Evolutionary conservation across 2,888 invertebrate genomes (phyloP), one percentile per base, ranked within the genome.

Genomic region (Crossocerus cetratus): DNA sequence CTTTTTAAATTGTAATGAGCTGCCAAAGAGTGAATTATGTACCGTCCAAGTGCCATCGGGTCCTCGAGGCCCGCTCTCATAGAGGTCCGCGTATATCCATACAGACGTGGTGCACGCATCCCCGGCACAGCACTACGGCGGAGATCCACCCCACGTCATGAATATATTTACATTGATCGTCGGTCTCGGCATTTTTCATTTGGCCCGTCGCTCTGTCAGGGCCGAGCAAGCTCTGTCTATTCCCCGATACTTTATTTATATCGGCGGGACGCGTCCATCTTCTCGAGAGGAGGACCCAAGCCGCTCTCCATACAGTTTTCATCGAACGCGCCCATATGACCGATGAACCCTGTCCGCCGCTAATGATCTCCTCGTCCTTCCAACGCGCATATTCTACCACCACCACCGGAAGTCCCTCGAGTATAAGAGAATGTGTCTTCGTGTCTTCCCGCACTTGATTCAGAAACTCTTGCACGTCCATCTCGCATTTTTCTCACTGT

Each of bases 121-220:
- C 81, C 77, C 72, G 70, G 72, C 68, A 75, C 72, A 69, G 73
- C 69, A 71, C 74, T 11, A 32, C 3, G 5, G 32, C 5, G 74
- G 71, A 67, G 72, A 72, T 83, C 89, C 87, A 88, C 88, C 87
- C 88, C 86, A 88, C 84, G 87, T 90, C 90, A 90, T 90, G 90
- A 90, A 90, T 90, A 90, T 90, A 90, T 90, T 90, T 90, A 90
- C 90, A 89, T 90, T 90, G 89, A 90, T 90, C 88, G 89, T 83
- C 86, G 84, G 86, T 87, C 87, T 87, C 88, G 84, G 84, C 87
- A 88, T 89, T 89, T 86, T 86, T 85, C 86, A 86, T 85, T 83
- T 82, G 83, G 63, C 77, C 83, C 83, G 85, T 78, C 84, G 82
- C 80, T 78, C 77, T 78, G 82, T 76, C 77, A 83, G 80, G 76